phyloP scores from a whole-genome alignment of 2,797 vertebrate genomes.

The Thamnophis elegans region DNA sequence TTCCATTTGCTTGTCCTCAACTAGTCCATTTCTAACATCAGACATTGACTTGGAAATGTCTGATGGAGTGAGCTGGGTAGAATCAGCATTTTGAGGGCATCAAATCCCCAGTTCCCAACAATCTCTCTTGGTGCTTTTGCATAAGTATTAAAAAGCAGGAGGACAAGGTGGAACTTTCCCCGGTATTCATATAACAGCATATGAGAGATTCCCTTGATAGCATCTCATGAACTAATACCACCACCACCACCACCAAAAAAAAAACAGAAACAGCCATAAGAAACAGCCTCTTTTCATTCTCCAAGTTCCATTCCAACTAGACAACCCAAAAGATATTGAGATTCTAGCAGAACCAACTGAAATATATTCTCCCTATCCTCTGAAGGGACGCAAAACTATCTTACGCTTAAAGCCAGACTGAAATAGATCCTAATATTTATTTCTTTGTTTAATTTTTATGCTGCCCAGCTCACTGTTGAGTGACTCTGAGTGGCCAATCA shows the following conservation, averaged over 20 bases:
- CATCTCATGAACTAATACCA: background rate
- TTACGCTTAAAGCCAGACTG: background rate
- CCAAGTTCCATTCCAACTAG: background rate
- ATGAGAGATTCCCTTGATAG: background rate
- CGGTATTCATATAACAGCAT: background rate
- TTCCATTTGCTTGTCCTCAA: background rate
- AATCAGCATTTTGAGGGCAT: background rate
- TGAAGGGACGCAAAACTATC: background rate
- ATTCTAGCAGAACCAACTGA: background rate
- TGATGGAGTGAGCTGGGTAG: background rate
- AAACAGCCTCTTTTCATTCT: background rate
- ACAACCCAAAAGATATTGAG: no score
- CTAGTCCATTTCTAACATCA: background rate
- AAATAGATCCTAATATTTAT: background rate
- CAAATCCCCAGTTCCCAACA: background rate
- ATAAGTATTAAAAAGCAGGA: background rate
- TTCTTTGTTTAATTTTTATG: no score
- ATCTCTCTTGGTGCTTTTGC: background rate
- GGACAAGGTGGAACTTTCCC: background rate
- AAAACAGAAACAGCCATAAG: background rate
- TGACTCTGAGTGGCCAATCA: background rate
- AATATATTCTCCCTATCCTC: background rate
- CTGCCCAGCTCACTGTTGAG: no score
- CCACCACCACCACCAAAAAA: background rate
- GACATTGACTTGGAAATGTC: background rate